phyloP scores from a whole-genome alignment of 2,888 invertebrate species.

The Xiphydria camelus region DNA sequence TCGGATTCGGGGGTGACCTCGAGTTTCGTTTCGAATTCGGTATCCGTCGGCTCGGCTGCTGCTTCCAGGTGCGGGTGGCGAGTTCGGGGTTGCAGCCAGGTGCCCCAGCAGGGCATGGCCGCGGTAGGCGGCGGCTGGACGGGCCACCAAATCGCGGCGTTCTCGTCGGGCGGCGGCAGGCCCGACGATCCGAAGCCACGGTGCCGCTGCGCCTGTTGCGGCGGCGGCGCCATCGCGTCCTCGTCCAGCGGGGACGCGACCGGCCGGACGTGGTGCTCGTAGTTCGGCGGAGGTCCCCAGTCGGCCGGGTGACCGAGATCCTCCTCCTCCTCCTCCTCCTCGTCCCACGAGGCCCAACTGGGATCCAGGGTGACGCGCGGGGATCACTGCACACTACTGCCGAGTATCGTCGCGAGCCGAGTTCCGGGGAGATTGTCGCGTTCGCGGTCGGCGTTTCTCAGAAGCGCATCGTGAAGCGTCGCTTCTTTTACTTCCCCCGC shows the following conservation, averaged over 20 bases:
- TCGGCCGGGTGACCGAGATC: neutral
- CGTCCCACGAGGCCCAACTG: too few relatives aligned
- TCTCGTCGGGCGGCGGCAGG: neutral
- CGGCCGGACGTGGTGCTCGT: neutral
- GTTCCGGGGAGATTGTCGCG: too few relatives aligned
- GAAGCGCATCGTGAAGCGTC: too few relatives aligned
- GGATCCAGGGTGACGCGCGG: too few relatives aligned
- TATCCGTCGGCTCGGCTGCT: neutral
- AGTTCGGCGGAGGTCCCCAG: neutral
- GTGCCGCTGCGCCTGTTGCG: constrained; percentile 15
- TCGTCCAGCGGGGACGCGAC: constrained; percentile 15
- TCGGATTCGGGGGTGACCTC: constrained; percentile 49
- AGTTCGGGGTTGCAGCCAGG: constrained; percentile 37
- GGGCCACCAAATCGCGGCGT: neutral
- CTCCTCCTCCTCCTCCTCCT: too few relatives aligned
- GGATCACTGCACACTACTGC: too few relatives aligned
- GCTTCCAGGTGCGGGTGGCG: constrained; percentile 13
- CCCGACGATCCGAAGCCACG: neutral
- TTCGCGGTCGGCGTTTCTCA: too few relatives aligned
- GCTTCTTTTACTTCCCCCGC: too few relatives aligned
- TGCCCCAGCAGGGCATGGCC: constrained; percentile 39
- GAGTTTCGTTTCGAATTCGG: constrained; percentile 32
- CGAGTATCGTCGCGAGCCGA: too few relatives aligned
- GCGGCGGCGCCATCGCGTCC: too few relatives aligned
- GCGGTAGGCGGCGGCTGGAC: constrained; percentile 13